phyloP scores from a whole-genome alignment of 2,888 invertebrate species.

The Eueremaeus valkanovi region DNA sequence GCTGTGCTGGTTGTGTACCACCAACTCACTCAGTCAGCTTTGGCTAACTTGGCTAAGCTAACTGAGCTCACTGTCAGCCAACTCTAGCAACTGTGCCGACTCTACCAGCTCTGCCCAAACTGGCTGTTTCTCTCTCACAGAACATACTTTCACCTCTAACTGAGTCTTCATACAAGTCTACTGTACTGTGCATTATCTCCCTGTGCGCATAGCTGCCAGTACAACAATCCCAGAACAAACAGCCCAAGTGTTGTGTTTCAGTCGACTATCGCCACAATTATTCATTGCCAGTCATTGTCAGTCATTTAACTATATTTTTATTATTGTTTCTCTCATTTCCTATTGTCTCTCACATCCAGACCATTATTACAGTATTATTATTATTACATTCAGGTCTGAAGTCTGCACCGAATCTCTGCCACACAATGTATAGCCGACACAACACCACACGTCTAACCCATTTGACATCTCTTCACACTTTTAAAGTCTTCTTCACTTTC shows the following conservation, averaged over 20 bases:
- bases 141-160: conserved; percentile 13
- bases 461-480: background rate
- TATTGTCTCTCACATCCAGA: background rate
- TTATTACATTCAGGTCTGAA: background rate
- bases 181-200: background rate
- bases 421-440: background rate
- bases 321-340: conserved; percentile 1
- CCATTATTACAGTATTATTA: background rate
- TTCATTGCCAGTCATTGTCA: background rate
- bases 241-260: conserved; percentile 17
- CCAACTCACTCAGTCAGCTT: background rate
- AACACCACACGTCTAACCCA: background rate
- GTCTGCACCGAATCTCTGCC: background rate
- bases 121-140: background rate
- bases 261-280: background rate
- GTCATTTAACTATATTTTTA: background rate
- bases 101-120: no score
- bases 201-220: conserved; percentile 21
- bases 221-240: background rate
- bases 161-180: background rate
- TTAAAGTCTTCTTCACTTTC: background rate
- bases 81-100: background rate
- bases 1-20: background rate
- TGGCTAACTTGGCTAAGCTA: no score
- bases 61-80: background rate